Evolutionary conservation across 1,140 invertebrate genomes (phyloP), one percentile per base, ranked within the genome.

Genomic region (Atopsyche davidsoni): DNA sequence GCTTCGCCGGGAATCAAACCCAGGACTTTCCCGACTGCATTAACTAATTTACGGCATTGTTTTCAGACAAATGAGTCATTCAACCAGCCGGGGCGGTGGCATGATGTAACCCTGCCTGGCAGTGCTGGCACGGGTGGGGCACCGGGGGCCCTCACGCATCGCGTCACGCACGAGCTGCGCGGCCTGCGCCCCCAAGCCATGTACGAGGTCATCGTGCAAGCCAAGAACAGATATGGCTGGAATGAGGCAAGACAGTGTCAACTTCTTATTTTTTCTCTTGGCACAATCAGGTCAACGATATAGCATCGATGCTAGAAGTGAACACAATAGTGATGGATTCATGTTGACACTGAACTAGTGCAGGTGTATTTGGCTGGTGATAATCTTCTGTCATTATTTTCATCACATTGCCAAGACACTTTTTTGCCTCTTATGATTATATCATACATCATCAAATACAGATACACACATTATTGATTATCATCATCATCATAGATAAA

Each of bases 211-310:
- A 80, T 82, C 54, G 81, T 84, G 13, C 79, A 82, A 59, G 80
- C 81, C 45, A 83, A 80, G 65, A 85, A 84, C 62, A 72, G 79
- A 64, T 85, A 83, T 58, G 82, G 82, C 3, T 83, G 81, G 81
- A 83, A 81, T 56, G 80, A 81, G 68, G 78, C 82, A 21, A 62
- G 62, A 59, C 7, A 7, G 18, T 2, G 23, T 19, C 1, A 1
- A 1, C 31, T 18, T 14, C 16, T 32, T 43, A 3, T 50, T 16
- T 11, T 38, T 35, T 18, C 6, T 9, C 19, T 22, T 23, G 32
- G 4, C 32, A 14, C 18, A 19, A 11, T 11, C 21, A 11, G n/a
- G 34, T n/a, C 24, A 13, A 22, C 14, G 36, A 41, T 24, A n/a
- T n/a, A n/a, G n/a, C n/a, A n/a, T n/a, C n/a, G n/a, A n/a, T n/a